These are phyloP conservation scores for Myotis daubentonii DNA, from an alignment of 2,797 vertebrate species.

Conservation along the genomic window DNA sequence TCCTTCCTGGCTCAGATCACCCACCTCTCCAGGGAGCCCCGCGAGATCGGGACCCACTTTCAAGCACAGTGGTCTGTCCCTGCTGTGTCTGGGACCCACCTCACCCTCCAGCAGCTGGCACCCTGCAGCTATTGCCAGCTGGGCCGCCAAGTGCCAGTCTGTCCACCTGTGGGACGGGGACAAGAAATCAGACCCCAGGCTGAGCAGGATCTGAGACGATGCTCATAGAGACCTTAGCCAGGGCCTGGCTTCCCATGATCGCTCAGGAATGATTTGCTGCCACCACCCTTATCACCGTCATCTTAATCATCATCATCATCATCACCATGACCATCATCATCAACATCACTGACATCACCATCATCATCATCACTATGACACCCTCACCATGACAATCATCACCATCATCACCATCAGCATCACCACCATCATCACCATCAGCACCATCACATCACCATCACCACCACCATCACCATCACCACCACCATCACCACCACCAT, in stretches of 20 bases:
- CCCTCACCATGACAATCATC: fast-evolving
- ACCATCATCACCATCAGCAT: fast-evolving
- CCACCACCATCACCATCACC: fast-evolving
- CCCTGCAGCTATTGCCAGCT: neutral
- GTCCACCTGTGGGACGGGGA: neutral
- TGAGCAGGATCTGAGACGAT: neutral
- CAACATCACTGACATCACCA: fast-evolving
- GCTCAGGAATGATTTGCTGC: neutral
- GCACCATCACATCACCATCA: fast-evolving
- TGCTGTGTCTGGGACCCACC: neutral
- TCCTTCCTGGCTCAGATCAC: neutral
- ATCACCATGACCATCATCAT: fast-evolving
- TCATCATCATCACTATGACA: fast-evolving
- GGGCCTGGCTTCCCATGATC: neutral
- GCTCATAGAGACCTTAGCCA: neutral
- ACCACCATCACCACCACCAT: fast-evolving
- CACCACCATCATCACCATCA: fast-evolving
- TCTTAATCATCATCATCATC: fast-evolving
- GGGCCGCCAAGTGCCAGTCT: neutral
- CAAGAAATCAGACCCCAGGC: neutral
- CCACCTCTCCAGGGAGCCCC: neutral
- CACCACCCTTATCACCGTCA: neutral
- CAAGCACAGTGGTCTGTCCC: neutral
- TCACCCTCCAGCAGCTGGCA: neutral
- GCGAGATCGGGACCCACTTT: neutral